Percentiles rank a stretch among this genome's conserved stretches.
These are phyloP conservation scores for Python bivittatus DNA, from an alignment of 2,113 vertebrate genomes.

Conservation along the genomic window DNA sequence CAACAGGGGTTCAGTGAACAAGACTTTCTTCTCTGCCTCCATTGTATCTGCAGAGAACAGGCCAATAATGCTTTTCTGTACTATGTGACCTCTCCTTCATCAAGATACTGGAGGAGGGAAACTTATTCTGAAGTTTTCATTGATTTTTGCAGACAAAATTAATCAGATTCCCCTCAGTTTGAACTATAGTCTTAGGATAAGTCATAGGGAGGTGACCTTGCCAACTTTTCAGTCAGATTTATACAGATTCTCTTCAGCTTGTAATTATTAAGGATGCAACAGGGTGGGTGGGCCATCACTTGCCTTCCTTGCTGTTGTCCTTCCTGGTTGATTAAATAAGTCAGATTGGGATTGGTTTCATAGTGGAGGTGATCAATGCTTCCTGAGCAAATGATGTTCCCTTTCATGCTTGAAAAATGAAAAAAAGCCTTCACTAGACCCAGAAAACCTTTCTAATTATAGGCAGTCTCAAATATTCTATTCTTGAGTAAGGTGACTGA, in stretches of 20 bases:
- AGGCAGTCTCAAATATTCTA: background rate
- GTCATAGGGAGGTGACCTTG: background rate
- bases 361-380: background rate
- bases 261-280: background rate
- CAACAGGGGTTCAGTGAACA: background rate
- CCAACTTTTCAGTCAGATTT: background rate
- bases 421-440: background rate
- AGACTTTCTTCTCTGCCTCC: background rate
- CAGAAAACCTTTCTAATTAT: background rate
- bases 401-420: background rate
- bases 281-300: background rate
- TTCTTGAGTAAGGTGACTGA: background rate
- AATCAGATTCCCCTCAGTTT: background rate
- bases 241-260: background rate
- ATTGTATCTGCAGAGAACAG: background rate
- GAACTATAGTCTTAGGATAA: background rate
- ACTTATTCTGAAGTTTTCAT: background rate
- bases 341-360: background rate
- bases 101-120: background rate
- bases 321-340: background rate
- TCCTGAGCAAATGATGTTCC: background rate
- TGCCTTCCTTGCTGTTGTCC: background rate
- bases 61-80: background rate
- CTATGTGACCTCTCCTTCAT: background rate
- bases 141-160: background rate